A percentile compares a stretch with the other conserved stretches of the same genome.
Conservation (phyloP, 2,888 invertebrate genomes). For the Hypercompe scribonia region DNA sequence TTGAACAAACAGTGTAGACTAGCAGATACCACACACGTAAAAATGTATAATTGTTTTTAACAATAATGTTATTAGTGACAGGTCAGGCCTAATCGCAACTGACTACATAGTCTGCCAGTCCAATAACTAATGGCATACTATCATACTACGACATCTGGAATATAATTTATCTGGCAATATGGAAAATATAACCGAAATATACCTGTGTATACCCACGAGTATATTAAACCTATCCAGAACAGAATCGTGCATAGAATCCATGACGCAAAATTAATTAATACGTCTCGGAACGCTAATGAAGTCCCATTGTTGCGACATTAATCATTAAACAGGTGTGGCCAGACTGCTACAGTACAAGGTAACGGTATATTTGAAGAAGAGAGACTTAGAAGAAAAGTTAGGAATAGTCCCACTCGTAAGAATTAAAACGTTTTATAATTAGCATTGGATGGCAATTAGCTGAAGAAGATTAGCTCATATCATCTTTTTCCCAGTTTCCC, state of each 20-base stretch:
- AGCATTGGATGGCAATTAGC: no score
- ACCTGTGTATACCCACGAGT: not conserved
- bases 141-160: not conserved
- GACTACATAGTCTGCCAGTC: not conserved
- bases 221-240: not conserved
- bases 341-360: conserved; percentile 41
- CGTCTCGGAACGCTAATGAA: conserved; percentile 72
- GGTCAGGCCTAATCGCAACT: not conserved
- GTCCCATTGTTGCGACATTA: conserved; percentile 74
- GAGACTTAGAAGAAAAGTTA: not conserved
- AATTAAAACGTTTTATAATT: not conserved
- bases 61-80: not conserved
- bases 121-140: not conserved
- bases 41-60: no score
- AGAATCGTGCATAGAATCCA: conserved; percentile 25
- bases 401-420: not conserved
- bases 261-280: conserved; percentile 72
- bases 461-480: no score
- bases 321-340: conserved; percentile 71
- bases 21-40: no score
- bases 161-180: not conserved
- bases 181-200: not conserved
- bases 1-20: no score
- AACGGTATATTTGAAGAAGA: not conserved
- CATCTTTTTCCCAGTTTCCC: no score